A percentile compares a stretch with the other conserved stretches of the same genome.
These are phyloP conservation scores for Limosa lapponica DNA, from an alignment of 2,797 vertebrate genomes.

Conservation along the genomic window DNA sequence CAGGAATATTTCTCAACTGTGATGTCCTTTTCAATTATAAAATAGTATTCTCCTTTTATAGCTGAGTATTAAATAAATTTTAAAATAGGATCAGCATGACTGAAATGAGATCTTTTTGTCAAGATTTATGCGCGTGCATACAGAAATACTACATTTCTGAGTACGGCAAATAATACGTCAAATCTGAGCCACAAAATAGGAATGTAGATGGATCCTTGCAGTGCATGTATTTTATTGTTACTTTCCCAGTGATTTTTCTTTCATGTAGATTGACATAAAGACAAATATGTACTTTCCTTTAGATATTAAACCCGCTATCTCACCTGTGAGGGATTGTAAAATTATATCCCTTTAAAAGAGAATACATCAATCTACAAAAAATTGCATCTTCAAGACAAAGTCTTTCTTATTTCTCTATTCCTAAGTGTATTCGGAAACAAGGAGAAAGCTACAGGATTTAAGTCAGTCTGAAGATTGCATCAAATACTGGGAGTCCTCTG, in stretches of 20 bases:
- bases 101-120: slow-evolving; percentile 52
- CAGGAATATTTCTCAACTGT: slow-evolving; percentile 13
- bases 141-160: slow-evolving; percentile 47
- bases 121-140: slow-evolving; percentile 41
- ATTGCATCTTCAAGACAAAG: background rate
- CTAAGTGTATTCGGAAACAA: background rate
- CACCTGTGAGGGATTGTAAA: slow-evolving; percentile 56
- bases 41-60: slow-evolving; percentile 35
- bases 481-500: background rate
- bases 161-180: slow-evolving; percentile 31
- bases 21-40: slow-evolving; percentile 61
- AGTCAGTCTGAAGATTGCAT: slow-evolving; percentile 2
- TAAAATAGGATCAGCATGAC: slow-evolving; percentile 43
- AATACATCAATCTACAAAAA: slow-evolving; percentile 55
- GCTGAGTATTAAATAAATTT: slow-evolving; percentile 54
- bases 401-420: slow-evolving; percentile 13
- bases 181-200: slow-evolving; percentile 38
- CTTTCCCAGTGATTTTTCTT: slow-evolving; percentile 64
- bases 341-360: slow-evolving; percentile 59
- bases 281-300: slow-evolving; percentile 66
- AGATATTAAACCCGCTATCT: slow-evolving; percentile 62
- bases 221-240: slow-evolving; percentile 45
- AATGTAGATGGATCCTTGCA: slow-evolving; percentile 45
- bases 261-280: slow-evolving; percentile 64
- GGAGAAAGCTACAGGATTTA: background rate